Conservation (phyloP, 2,888 invertebrate genomes). For the Alentia gelatinosa region DNA sequence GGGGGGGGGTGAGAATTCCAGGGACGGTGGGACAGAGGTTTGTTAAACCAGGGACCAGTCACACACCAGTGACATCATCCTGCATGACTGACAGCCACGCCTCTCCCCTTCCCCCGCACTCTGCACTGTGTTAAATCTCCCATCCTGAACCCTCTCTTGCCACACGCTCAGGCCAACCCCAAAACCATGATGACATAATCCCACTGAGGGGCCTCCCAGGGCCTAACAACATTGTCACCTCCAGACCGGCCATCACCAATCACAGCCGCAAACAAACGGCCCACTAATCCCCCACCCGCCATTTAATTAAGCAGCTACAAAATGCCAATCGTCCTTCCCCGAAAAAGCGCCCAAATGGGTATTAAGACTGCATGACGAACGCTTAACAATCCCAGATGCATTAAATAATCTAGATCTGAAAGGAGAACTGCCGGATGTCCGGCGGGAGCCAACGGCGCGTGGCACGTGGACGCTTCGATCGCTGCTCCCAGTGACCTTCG, state of each 20-base stretch:
- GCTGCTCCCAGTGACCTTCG: neutral
- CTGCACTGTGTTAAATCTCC: neutral
- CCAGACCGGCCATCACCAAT: neutral
- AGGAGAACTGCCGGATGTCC: neutral
- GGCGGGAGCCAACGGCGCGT: neutral
- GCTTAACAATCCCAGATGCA: neutral
- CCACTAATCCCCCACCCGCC: neutral
- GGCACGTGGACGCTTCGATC: neutral
- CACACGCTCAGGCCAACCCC: neutral
- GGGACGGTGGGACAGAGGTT: neutral
- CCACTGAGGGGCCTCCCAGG: neutral
- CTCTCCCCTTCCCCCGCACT: neutral
- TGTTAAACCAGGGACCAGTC: constrained; percentile 27
- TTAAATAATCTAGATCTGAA: neutral
- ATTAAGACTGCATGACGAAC: constrained; percentile 15
- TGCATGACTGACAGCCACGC: neutral
- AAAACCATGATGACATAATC: neutral
- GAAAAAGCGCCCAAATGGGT: neutral
- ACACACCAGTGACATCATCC: constrained; percentile 18
- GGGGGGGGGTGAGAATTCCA: neutral
- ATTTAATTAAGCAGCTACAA: constrained; percentile 41
- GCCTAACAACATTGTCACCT: constrained; percentile 50
- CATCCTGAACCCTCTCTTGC: neutral
- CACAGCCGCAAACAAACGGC: constrained; percentile 22
- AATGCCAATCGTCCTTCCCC: constrained; percentile 7